Conservation (phyloP, 2,888 invertebrate genomes). For the Thysanoteuthis rhombus region DNA sequence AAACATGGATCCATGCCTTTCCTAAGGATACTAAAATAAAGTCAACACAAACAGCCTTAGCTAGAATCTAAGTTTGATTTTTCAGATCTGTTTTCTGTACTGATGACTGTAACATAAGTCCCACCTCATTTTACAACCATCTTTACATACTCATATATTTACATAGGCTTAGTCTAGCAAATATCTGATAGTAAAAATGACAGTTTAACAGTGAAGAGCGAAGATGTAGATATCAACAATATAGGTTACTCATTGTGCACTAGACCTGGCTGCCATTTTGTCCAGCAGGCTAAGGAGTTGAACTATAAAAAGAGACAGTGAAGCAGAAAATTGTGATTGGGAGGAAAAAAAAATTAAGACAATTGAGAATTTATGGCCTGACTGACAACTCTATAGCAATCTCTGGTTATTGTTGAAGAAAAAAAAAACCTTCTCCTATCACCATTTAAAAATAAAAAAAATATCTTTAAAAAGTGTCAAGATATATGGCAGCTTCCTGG, state of each 20-base stretch:
- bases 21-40: too few relatives aligned
- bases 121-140: too few relatives aligned
- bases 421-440: not conserved
- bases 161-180: too few relatives aligned
- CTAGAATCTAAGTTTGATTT: too few relatives aligned
- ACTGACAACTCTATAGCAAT: not conserved
- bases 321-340: not conserved
- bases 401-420: not conserved
- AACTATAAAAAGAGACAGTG: not conserved
- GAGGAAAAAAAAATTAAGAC: not conserved
- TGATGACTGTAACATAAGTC: too few relatives aligned
- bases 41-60: too few relatives aligned
- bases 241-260: not conserved
- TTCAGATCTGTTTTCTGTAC: too few relatives aligned
- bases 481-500: not conserved
- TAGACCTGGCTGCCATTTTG: not conserved
- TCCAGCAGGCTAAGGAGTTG: not conserved
- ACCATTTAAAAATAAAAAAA: not conserved
- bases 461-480: not conserved
- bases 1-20: too few relatives aligned
- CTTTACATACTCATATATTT: too few relatives aligned
- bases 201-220: too few relatives aligned
- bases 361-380: conserved; percentile 12
- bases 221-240: too few relatives aligned
- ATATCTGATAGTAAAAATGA: too few relatives aligned